These are phyloP conservation scores for Galerucella nymphaeae DNA, from an alignment of 2,888 invertebrate species.

Conservation along the genomic window DNA sequence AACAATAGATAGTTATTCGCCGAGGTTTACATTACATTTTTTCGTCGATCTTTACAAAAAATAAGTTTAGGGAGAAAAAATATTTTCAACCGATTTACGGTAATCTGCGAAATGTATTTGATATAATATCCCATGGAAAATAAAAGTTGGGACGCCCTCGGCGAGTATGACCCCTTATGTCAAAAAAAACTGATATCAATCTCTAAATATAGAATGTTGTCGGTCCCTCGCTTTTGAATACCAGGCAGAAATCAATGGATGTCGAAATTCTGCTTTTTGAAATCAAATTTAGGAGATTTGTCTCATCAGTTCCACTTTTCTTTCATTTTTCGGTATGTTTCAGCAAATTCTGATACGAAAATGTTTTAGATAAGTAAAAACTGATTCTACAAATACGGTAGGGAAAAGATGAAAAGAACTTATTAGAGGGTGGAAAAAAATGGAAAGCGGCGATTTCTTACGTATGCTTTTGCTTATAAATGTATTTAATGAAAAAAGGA, in stretches of 20 bases:
- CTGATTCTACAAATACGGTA: constrained; percentile 8
- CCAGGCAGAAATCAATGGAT: constrained; percentile 4
- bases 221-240: constrained; percentile 33
- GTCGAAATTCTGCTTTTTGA: constrained; percentile 11
- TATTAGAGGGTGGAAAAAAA: constrained; percentile 3
- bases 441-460: background rate
- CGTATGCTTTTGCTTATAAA: background rate
- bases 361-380: constrained; percentile 10
- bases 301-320: constrained; percentile 15
- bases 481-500: background rate
- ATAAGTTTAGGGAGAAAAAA: too few relatives aligned
- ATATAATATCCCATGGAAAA: background rate
- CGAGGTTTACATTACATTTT: too few relatives aligned
- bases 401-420: constrained; percentile 12
- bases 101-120: too few relatives aligned
- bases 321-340: constrained; percentile 8
- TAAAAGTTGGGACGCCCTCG: background rate
- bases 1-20: too few relatives aligned
- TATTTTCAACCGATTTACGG: too few relatives aligned
- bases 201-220: constrained; percentile 43
- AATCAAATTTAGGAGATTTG: constrained; percentile 22
- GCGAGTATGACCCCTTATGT: constrained; percentile 49
- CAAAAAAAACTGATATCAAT: constrained; percentile 55
- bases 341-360: constrained; percentile 15
- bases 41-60: too few relatives aligned